Evolutionary conservation across 2,113 vertebrate species (phyloP).

Genomic region (Cololabis saira): DNA sequence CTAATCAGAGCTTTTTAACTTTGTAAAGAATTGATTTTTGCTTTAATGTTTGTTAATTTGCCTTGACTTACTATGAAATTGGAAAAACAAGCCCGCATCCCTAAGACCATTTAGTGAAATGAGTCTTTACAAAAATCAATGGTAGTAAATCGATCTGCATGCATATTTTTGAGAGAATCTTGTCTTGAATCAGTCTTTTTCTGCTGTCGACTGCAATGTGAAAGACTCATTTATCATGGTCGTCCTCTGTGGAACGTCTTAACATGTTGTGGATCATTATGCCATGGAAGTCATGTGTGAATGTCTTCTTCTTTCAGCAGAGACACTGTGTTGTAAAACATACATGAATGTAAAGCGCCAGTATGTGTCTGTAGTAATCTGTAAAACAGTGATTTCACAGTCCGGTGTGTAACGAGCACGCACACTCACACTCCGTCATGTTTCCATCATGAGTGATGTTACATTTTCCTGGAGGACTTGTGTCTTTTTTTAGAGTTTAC

Average conservation of each 20-base stretch:
- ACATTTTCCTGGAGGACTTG: conserved; percentile 13
- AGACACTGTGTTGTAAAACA: conserved; percentile 40
- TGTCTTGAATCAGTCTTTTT: conserved; percentile 26
- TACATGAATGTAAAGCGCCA: conserved; percentile 69
- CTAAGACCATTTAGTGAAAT: not conserved
- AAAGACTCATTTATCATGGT: conserved; percentile 39
- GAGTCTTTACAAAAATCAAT: not conserved
- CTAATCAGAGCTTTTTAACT: conserved; percentile 2
- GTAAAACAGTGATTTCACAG: conserved; percentile 36
- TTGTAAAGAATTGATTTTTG: not conserved
- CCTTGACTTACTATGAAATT: conserved; percentile 8
- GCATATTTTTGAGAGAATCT: not conserved
- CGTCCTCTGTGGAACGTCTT: conserved; percentile 1
- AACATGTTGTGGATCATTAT: not conserved
- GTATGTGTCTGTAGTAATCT: conserved; percentile 49
- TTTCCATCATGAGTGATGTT: conserved; percentile 21
- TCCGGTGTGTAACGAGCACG: conserved; percentile 20
- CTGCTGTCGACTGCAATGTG: conserved; percentile 63
- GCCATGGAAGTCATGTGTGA: conserved; percentile 25
- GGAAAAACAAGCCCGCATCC: conserved; percentile 5
- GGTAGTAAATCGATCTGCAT: conserved; percentile 4
- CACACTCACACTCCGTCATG: not conserved
- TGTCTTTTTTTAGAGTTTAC: conserved; percentile 39
- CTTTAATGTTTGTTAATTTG: conserved; percentile 13
- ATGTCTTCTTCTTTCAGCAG: conserved; percentile 40